Evolutionary conservation across 2,797 vertebrate genomes (phyloP).

Genomic region (Salmo trutta): DNA sequence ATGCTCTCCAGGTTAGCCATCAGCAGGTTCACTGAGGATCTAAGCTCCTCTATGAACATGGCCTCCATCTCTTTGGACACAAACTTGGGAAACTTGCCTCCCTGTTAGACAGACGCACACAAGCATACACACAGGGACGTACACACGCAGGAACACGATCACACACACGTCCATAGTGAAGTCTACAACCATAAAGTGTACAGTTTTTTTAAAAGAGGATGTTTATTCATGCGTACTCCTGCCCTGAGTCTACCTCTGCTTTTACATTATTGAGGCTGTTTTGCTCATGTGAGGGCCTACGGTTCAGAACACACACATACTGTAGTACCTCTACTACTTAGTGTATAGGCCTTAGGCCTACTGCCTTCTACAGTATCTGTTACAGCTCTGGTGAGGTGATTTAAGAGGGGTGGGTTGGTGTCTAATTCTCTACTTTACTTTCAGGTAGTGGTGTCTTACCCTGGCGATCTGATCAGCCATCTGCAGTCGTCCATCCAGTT

Average conservation of each 20-base stretch:
- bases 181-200: not conserved
- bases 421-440: not conserved
- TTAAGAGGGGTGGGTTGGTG: too few relatives aligned
- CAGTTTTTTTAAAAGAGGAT: not conserved
- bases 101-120: slow-evolving; percentile 62
- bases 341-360: not conserved
- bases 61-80: slow-evolving; percentile 97
- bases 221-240: not conserved
- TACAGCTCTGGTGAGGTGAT: too few relatives aligned
- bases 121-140: not conserved
- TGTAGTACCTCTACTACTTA: not conserved
- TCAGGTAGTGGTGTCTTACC: slow-evolving; percentile 72
- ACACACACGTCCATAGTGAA: not conserved
- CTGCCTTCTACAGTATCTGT: not conserved
- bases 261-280: slow-evolving; percentile 10
- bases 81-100: slow-evolving; percentile 93
- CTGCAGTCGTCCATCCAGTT: slow-evolving; percentile 94
- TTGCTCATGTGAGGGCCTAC: slow-evolving; percentile 5
- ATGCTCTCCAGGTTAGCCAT: slow-evolving; percentile 99
- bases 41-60: slow-evolving; percentile 96
- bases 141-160: not conserved
- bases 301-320: not conserved
- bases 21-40: slow-evolving; percentile 94
- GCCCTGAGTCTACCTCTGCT: not conserved
- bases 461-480: slow-evolving; percentile 98